Base-by-base conservation (phyloP, 1,140 invertebrate species). In the Drosophila tsacasi region DNA sequence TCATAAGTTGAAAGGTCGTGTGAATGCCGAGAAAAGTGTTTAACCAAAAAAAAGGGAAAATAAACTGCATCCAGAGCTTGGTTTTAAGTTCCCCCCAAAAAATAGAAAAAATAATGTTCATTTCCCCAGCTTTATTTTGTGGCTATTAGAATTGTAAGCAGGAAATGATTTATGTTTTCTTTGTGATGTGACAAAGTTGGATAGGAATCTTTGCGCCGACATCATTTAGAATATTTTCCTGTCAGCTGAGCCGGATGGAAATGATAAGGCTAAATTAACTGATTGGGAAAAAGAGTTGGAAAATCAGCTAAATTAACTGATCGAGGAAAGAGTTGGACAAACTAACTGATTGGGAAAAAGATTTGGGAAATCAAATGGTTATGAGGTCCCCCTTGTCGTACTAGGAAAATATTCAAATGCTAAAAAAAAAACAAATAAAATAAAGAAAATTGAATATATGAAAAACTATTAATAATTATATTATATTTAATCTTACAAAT, bases 1-100 rank as follows among this genome's bases (percentile, higher is more conserved):
- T 79, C 76, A 79, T 79, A 79, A 79, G 76, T 79, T 79, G 66
- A 79, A 79, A 79, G 76, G 76, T 79, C 76, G 76, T 79, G 76
- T 79, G 76, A 79, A 79, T 73, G 76, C 69, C 67, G 52, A 35
- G 42, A 79, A 69, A 62, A 77, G 64, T 73, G 66, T 73, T 73
- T 58, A 50, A 37, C 44, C 52, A 63, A 75, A 44, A 68, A 77
- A 76, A 78, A 71, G 49, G 74, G 75, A 77, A 77, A 77, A 68
- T 54, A 68, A 47, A 67, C 37, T 59, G 76, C 66, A 79, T 46
- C 59, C 32, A 72, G 58, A 54, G 73, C 54, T 72, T 59, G 39
- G 73, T 49, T 55, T 67, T 60, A 50, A 65, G 37, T 35, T 75
- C 5, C 39, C 69, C 32, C 23, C 21, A 42, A 52, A 60, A 30